These are phyloP conservation scores for Hemitrygon akajei DNA, from an alignment of 2,797 vertebrate species.

Conservation along the genomic window DNA sequence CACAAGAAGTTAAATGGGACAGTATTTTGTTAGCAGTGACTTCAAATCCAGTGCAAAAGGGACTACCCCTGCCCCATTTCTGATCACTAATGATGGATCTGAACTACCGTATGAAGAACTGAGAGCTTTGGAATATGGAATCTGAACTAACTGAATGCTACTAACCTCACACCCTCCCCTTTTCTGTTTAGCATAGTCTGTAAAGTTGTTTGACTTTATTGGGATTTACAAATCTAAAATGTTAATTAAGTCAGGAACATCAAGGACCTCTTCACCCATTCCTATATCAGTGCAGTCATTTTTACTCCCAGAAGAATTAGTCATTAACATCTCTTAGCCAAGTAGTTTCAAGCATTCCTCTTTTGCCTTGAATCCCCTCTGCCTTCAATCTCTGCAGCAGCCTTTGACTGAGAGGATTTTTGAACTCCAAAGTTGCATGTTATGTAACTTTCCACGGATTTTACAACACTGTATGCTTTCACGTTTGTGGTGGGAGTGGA, in stretches of 20 bases:
- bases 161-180: background rate
- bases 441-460: background rate
- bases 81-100: background rate
- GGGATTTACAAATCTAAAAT: background rate
- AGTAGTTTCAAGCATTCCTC: background rate
- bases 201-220: background rate
- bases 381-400: background rate
- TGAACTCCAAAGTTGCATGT: background rate
- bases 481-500: background rate
- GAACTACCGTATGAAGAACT: background rate
- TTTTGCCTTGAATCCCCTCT: background rate
- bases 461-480: background rate
- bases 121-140: background rate
- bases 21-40: background rate
- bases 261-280: background rate
- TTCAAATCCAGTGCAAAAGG: background rate
- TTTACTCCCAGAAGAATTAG: background rate
- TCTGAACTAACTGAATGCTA: background rate
- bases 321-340: background rate
- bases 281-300: background rate
- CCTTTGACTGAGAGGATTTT: background rate
- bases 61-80: background rate
- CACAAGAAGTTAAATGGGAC: background rate
- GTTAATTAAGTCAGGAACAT: background rate
- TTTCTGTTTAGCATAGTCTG: background rate